Evolutionary conservation across 2,888 invertebrate species (phyloP), one percentile per base, ranked within the genome.

Genomic region (Linnaemya tessellans): DNA sequence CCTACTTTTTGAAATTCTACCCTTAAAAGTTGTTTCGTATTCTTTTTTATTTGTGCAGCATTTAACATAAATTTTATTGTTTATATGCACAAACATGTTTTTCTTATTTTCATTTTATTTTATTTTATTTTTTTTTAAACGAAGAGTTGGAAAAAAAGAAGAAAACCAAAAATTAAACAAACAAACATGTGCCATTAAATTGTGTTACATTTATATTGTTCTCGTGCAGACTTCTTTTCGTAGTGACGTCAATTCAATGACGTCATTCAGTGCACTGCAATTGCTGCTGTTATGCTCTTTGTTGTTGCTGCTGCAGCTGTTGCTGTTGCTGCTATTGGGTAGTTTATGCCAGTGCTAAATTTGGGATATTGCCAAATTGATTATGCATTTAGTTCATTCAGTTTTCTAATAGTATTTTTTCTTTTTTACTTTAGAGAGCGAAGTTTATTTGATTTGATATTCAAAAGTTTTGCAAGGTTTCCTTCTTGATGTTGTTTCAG

Each of bases 211-310:
- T 51, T 30, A 13, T 41, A 67, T 15, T 54, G 3, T 41, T 64
- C 64, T 80, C 25, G 11, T 71, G 15, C 22, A 38, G 25, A 49
- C 67, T 64, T 54, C 30, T 41, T 62, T 51, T 51, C 51, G 30
- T 54, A 51, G 71, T 85, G 85, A 85, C 85, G 85, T 82, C 82
- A 85, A 82, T 85, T 64, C 74, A 79, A 75, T 82, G 85, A 82
- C 85, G 85, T 85, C 85, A 85, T 82, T 70, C 46, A 22, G 1
- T 82, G 65, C 38, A 70, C 20, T 60, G 73, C 43, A 49, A 70
- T n/a, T n/a, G 64, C 67, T 67, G 41, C 43, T 73, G 22, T 80
- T 46, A 60, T 35, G 15, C 30, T 30, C 30, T 38, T 25, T 49
- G 46, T 46, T 46, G 13, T 30, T 54, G n/a, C 20, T 58, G 3